Conservation (phyloP, 2,797 vertebrate genomes). For the Galaxias olidus region DNA sequence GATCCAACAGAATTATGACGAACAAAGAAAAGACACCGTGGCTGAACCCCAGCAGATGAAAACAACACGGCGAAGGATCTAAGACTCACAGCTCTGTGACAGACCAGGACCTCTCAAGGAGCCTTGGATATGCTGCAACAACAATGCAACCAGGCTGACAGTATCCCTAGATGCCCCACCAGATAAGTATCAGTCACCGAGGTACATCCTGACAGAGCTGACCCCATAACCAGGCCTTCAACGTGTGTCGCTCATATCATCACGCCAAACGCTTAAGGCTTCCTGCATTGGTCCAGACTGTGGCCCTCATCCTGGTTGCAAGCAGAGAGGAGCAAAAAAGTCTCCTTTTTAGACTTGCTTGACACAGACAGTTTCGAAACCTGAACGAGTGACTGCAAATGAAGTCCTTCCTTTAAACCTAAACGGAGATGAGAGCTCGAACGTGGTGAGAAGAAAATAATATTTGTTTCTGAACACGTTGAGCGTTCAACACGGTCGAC, state of each 20-base stretch:
- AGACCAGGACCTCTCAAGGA: conserved; percentile 23
- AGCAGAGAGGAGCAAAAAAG: too few relatives aligned
- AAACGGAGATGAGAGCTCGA: too few relatives aligned
- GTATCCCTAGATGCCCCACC: conserved; percentile 27
- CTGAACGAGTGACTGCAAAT: too few relatives aligned
- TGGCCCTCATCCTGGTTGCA: too few relatives aligned
- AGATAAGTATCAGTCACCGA: conserved; percentile 33
- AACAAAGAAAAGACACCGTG: neutral
- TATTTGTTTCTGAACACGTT: too few relatives aligned
- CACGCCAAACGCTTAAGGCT: conserved; percentile 27
- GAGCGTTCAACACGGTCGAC: too few relatives aligned
- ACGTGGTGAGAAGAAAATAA: too few relatives aligned
- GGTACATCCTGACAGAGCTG: neutral
- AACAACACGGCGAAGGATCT: conserved; percentile 29
- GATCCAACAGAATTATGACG: neutral
- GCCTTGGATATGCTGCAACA: conserved; percentile 18
- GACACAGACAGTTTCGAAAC: too few relatives aligned
- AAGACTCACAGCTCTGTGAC: conserved; percentile 24
- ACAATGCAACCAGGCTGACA: conserved; percentile 35
- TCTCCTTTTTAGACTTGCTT: too few relatives aligned
- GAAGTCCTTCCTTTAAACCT: too few relatives aligned
- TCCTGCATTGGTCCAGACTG: too few relatives aligned
- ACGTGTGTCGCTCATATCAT: conserved; percentile 19
- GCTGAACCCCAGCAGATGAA: neutral
- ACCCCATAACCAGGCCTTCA: too few relatives aligned